A percentile compares a stretch with the other conserved stretches of the same genome.
Evolutionary conservation across 2,888 invertebrate genomes (phyloP).

Genomic region (Epistrophe eligans): DNA sequence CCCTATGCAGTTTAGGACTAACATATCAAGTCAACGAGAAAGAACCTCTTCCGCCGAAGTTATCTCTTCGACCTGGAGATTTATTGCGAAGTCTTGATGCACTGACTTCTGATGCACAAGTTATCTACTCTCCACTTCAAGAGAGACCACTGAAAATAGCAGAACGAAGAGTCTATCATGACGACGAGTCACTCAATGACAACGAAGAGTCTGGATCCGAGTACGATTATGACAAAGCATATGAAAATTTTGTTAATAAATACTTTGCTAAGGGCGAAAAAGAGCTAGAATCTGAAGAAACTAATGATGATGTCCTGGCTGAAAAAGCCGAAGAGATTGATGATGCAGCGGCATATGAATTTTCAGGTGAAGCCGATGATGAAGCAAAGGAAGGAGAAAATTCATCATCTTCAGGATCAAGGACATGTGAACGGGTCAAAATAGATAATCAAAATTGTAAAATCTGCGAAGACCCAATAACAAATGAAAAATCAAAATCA

Average conservation of each 20-base stretch:
- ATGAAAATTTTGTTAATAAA: constrained; percentile 81
- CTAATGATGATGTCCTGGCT: constrained; percentile 60
- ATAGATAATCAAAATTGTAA: constrained; percentile 87
- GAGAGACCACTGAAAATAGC: constrained; percentile 26
- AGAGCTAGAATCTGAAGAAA: constrained; percentile 54
- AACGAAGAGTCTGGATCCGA: constrained; percentile 72
- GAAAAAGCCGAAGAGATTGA: constrained; percentile 63
- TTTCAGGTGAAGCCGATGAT: constrained; percentile 34
- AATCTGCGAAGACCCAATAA: constrained; percentile 90
- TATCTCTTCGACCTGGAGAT: constrained; percentile 69
- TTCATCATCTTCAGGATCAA: constrained; percentile 52
- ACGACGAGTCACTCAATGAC: constrained; percentile 56
- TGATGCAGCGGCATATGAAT: constrained; percentile 53
- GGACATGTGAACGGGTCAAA: constrained; percentile 86
- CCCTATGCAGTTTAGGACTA: constrained; percentile 9
- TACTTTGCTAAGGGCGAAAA: constrained; percentile 85
- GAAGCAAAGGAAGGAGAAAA: constrained; percentile 58
- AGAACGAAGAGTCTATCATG: constrained; percentile 51
- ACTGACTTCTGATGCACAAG: constrained; percentile 59
- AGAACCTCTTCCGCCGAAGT: constrained; percentile 34
- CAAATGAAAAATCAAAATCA: constrained; percentile 90
- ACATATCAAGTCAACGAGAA: constrained; percentile 62
- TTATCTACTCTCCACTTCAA: constrained; percentile 47
- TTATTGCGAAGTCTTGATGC: constrained; percentile 68
- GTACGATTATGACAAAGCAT: constrained; percentile 81